These are phyloP conservation scores for Perodicticus potto DNA, from an alignment of 2,797 vertebrate species.

Conservation along the genomic window DNA sequence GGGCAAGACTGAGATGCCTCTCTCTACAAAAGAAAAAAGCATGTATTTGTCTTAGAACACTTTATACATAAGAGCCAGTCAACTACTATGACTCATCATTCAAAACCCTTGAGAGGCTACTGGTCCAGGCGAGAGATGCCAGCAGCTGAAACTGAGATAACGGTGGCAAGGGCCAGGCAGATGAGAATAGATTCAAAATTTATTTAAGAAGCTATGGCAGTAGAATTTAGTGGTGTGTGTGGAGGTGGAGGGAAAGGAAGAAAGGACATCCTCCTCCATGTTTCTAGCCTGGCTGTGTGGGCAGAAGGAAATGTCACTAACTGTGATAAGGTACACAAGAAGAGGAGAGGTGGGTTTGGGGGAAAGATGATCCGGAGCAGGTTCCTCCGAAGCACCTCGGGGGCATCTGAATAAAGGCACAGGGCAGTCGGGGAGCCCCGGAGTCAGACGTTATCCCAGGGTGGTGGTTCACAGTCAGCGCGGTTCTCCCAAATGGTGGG, in stretches of 20 bases:
- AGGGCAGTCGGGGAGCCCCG: not conserved
- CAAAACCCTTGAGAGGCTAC: not conserved
- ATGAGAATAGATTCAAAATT: not conserved
- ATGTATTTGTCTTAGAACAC: not conserved
- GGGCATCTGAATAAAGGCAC: not conserved
- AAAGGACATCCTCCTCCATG: not conserved
- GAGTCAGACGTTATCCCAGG: not conserved
- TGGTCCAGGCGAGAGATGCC: constrained; percentile 11
- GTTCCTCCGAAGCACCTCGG: not conserved
- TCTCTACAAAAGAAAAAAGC: not conserved
- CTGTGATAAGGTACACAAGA: not conserved
- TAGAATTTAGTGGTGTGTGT: not conserved
- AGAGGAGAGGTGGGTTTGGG: not conserved
- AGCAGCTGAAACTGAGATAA: not conserved
- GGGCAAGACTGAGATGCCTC: too few relatives aligned
- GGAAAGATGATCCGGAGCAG: not conserved
- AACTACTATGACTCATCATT: not conserved
- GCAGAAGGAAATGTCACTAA: not conserved
- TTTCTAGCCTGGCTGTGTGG: not conserved
- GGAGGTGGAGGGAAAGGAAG: not conserved
- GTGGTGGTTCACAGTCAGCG: not conserved
- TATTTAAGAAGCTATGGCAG: not conserved
- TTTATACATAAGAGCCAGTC: not conserved
- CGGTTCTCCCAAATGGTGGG: not conserved
- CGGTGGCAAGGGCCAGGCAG: not conserved